Conservation (phyloP, 2,113 vertebrate species). For the Lamprotornis superbus region DNA sequence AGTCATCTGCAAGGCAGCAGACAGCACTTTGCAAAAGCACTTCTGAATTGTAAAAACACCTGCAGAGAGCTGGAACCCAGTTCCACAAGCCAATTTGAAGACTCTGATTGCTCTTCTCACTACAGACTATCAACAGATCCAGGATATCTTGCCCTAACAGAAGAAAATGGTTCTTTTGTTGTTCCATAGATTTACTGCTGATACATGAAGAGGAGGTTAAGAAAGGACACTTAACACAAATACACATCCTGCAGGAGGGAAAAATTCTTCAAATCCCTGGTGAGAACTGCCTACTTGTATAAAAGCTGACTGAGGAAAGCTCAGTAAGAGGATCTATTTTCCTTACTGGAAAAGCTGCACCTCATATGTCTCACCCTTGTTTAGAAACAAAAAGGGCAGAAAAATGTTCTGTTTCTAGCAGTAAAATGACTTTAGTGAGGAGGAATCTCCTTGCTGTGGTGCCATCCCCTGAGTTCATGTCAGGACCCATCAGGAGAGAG, state of each 20-base stretch:
- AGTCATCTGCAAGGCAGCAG: not conserved
- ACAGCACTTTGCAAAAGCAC: not conserved
- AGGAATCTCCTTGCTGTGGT: not conserved
- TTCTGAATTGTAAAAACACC: not conserved
- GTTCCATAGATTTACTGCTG: not conserved
- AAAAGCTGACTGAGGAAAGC: not conserved
- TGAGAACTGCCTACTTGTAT: not conserved
- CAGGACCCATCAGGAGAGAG: constrained; percentile 49
- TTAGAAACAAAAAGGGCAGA: not conserved
- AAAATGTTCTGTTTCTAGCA: not conserved
- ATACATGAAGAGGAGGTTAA: not conserved
- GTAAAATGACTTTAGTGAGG: not conserved
- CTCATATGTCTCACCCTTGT: not conserved
- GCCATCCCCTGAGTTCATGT: not conserved
- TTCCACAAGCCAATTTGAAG: not conserved
- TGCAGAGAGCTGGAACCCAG: not conserved
- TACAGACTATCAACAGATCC: not conserved
- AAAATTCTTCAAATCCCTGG: not conserved
- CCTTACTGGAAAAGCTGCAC: not conserved
- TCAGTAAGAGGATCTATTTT: not conserved
- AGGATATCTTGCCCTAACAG: not conserved
- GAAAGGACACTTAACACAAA: not conserved
- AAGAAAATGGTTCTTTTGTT: not conserved
- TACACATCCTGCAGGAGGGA: not conserved
- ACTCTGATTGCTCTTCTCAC: not conserved